These are phyloP conservation scores for Scomber japonicus DNA, from an alignment of 2,113 vertebrate genomes.

Conservation along the genomic window DNA sequence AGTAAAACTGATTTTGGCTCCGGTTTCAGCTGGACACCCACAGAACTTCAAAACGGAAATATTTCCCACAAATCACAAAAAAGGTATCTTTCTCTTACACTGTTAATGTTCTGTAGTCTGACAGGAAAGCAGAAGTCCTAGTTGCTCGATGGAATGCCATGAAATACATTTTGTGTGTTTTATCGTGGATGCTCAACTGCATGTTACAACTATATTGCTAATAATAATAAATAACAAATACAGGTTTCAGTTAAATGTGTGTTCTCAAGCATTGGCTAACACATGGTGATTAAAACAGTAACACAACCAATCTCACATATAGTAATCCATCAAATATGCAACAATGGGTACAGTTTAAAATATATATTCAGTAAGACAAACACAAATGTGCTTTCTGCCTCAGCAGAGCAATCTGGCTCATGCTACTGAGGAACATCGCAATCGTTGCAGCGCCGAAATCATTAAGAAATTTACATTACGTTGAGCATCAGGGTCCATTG, in stretches of 20 bases:
- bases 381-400: constrained; percentile 36
- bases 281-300: constrained; percentile 16
- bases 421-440: constrained; percentile 33
- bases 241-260: constrained; percentile 24
- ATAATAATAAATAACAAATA: not conserved
- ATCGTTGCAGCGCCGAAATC: constrained; percentile 29
- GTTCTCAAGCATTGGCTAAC: not conserved
- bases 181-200: constrained; percentile 59
- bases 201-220: constrained; percentile 34
- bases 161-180: constrained; percentile 60
- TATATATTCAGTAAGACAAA: constrained; percentile 27
- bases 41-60: constrained; percentile 91
- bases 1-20: constrained; percentile 68
- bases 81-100: constrained; percentile 83
- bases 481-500: constrained; percentile 61
- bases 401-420: constrained; percentile 41
- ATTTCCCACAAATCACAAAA: constrained; percentile 89
- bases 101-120: constrained; percentile 12
- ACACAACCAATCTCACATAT: not conserved
- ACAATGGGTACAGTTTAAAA: constrained; percentile 9
- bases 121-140: constrained; percentile 1
- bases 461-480: constrained; percentile 61
- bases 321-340: constrained; percentile 1
- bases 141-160: constrained; percentile 46
- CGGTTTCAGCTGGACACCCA: constrained; percentile 87